Evolutionary conservation across 2,888 invertebrate genomes (phyloP).

Genomic region (Cyclophora albipunctata): DNA sequence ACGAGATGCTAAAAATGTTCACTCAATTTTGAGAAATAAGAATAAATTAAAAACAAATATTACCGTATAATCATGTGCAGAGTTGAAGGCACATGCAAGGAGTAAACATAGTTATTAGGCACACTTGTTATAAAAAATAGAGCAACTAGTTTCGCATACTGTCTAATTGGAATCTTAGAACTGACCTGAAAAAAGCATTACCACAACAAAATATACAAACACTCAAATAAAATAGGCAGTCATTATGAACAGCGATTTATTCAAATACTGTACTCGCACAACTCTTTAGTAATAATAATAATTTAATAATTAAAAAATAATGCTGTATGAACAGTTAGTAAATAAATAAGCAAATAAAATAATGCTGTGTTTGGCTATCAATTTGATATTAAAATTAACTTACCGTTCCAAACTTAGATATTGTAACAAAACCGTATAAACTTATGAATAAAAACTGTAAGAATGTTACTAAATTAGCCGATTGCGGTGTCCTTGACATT

Average conservation of each 20-base stretch:
- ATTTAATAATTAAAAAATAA: too few species aligned
- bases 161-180: slow-evolving; percentile 56
- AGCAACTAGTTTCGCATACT: slow-evolving; percentile 52
- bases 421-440: slow-evolving; percentile 49
- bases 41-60: background rate
- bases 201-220: too few species aligned
- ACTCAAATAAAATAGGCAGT: too few species aligned
- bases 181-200: slow-evolving; percentile 45
- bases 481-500: slow-evolving; percentile 47
- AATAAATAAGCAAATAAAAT: too few species aligned
- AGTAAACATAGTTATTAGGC: slow-evolving; percentile 67
- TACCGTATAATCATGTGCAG: slow-evolving; percentile 71
- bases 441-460: slow-evolving; percentile 59
- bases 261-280: too few species aligned
- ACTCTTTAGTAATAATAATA: too few species aligned
- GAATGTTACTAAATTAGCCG: slow-evolving; percentile 60
- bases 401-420: slow-evolving; percentile 51
- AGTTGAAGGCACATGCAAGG: slow-evolving; percentile 67
- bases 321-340: too few species aligned
- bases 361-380: too few species aligned
- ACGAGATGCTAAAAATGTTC: background rate
- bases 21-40: too few species aligned
- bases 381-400: slow-evolving; percentile 22
- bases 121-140: slow-evolving; percentile 65
- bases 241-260: too few species aligned